phyloP scores from a whole-genome alignment of 1,140 invertebrate genomes.

The Bombus superbus region DNA sequence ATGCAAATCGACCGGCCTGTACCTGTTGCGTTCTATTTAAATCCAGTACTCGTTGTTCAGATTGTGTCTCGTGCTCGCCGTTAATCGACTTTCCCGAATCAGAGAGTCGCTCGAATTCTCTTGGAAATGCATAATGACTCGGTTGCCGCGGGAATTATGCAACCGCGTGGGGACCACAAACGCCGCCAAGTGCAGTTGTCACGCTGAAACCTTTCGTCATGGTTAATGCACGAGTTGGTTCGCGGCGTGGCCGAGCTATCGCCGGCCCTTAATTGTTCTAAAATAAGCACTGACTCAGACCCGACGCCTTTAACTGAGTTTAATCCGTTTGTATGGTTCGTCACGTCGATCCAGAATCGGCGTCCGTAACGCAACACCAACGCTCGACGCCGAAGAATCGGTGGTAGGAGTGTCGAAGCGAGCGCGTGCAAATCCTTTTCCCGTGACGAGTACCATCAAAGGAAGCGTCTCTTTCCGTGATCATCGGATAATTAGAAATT shows the following conservation, averaged over 20 bases:
- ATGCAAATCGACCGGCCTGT: conserved; percentile 56
- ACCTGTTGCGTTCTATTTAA: conserved; percentile 65
- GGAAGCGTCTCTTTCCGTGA: not conserved
- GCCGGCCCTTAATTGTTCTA: conserved; percentile 67
- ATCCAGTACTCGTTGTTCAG: conserved; percentile 2
- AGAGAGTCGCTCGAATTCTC: conserved; percentile 12
- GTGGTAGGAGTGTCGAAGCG: not conserved
- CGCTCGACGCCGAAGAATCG: not conserved
- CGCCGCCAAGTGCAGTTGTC: conserved; percentile 34
- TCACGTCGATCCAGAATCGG: conserved; percentile 30
- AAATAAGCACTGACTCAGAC: conserved; percentile 69
- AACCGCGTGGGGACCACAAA: not conserved
- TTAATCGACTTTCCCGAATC: conserved; percentile 52
- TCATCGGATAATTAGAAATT: not conserved
- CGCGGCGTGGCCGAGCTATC: not conserved
- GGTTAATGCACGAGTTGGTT: conserved; percentile 33
- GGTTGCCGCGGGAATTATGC: conserved; percentile 20
- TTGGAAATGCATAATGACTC: not conserved
- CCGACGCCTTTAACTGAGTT: conserved; percentile 52
- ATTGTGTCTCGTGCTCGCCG: conserved; percentile 11
- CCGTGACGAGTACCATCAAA: not conserved
- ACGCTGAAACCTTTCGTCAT: conserved; percentile 35
- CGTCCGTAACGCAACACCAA: conserved; percentile 21
- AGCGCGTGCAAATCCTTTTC: not conserved
- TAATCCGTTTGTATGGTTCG: conserved; percentile 59